Evolutionary conservation across 1,140 invertebrate genomes (phyloP), one percentile per base, ranked within the genome.

Genomic region (Drosophila nebulosa): DNA sequence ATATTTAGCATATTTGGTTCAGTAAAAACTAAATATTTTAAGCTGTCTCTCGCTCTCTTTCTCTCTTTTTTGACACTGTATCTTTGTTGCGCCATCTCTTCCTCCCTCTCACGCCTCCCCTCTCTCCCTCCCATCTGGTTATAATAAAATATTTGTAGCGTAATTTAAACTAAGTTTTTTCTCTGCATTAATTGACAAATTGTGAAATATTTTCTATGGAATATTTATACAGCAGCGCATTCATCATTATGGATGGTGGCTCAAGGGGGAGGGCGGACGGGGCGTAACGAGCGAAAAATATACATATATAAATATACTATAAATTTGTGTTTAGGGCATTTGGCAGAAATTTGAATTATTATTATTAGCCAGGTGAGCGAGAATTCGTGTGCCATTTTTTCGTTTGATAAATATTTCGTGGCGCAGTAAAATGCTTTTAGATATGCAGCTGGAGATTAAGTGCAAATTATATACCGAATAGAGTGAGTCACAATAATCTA

Each of bases 171-270:
- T 50, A 24, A 24, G 50, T 22, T 63, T 69, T 64, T 55, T 57
- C 16, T 58, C 21, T 36, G 21, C 58, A 64, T 70, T 55, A 69
- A 78, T 81, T 78, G 62, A 74, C 64, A 66, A 66, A 83, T 63
- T 69, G 55, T 57, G 24, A 69, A 59, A 35, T 64, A 74, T 52
- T 30, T 55, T 4, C 56, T 53, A 30, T 55, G 42, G 55, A 67
- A 74, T 55, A 36, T 74, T 12, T 64, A 36, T 65, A 46, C 6
- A 55, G 50, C 16, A 58, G 61, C 30, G 10, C 32, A 66, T 32
- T 35, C 65, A 74, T 30, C 24, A 56, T 74, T 30, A 74, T 74
- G 62, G 24, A 18, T 46, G 39, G 5, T 7, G 6, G 39, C 14
- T 7, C 39, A 5, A 46, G 39, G 18, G 16, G 16, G n/a, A 6